These are phyloP conservation scores for Boloria selene DNA, from an alignment of 2,888 invertebrate genomes.

Conservation along the genomic window DNA sequence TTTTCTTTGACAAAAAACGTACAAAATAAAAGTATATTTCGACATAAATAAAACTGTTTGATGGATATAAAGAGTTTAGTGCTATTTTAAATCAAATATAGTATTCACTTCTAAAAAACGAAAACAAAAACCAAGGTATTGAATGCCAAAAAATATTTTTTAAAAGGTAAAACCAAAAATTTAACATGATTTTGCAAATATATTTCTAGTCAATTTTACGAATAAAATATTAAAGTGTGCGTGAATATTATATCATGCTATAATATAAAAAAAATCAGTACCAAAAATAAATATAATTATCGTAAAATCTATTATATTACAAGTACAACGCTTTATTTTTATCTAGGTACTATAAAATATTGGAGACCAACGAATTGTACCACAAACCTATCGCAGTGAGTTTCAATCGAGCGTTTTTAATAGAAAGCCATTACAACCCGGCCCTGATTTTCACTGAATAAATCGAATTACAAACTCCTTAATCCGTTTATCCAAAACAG, in stretches of 20 bases:
- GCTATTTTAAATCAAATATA: too few species aligned
- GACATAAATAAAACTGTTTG: not conserved
- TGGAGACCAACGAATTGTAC: conserved; percentile 2
- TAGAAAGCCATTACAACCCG: conserved; percentile 16
- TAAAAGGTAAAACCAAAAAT: too few species aligned
- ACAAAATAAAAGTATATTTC: not conserved
- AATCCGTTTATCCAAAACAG: conserved; percentile 40
- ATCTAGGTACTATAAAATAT: not conserved
- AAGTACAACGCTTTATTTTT: not conserved
- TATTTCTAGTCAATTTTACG: too few species aligned
- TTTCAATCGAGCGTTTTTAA: conserved; percentile 28
- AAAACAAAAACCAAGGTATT: too few species aligned
- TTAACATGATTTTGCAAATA: too few species aligned
- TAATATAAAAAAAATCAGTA: too few species aligned
- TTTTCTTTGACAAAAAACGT: not conserved
- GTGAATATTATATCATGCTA: too few species aligned
- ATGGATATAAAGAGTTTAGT: not conserved
- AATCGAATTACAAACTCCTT: conserved; percentile 31
- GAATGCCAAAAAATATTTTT: not conserved
- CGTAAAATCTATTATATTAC: too few species aligned
- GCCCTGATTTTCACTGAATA: conserved; percentile 29
- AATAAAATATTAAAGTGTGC: too few species aligned
- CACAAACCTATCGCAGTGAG: conserved; percentile 17
- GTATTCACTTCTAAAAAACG: too few species aligned
- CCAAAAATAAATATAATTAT: too few species aligned